Evolutionary conservation across 2,113 vertebrate genomes (phyloP).

Genomic region (Thunnus maccoyii): DNA sequence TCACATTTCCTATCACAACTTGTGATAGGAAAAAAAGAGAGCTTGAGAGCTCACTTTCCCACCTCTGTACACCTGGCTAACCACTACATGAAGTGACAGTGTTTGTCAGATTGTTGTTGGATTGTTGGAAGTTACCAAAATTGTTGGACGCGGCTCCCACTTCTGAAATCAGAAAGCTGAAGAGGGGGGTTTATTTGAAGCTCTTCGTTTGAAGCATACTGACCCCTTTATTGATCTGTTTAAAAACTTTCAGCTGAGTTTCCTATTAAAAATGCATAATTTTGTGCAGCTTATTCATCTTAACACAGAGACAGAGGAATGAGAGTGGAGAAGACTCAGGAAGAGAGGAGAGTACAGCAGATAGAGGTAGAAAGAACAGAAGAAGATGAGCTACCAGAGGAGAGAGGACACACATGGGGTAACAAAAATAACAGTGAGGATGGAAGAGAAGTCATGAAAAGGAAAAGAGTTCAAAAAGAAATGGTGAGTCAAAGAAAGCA

Average conservation of each 20-base stretch:
- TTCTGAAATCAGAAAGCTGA: too few species aligned
- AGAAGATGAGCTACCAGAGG: constrained; percentile 1
- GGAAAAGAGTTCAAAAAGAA: constrained; percentile 1
- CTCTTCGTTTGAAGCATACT: not conserved
- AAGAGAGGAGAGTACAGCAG: not conserved
- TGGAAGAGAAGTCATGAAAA: constrained; percentile 2
- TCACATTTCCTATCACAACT: too few species aligned
- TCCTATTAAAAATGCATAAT: not conserved
- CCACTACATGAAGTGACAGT: too few species aligned
- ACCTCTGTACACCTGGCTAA: too few species aligned
- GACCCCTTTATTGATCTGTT: not conserved
- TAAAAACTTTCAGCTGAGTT: not conserved
- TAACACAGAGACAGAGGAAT: constrained; percentile 12
- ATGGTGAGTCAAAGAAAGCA: not conserved
- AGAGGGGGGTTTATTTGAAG: too few species aligned
- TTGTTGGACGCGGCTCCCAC: too few species aligned
- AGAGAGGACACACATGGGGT: not conserved
- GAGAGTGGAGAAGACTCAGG: not conserved
- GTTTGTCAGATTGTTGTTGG: too few species aligned
- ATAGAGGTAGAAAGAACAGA: not conserved
- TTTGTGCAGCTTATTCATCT: not conserved
- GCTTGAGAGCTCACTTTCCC: not conserved
- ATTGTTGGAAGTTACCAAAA: too few species aligned
- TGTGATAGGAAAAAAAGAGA: not conserved
- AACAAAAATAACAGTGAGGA: constrained; percentile 1